A percentile compares a stretch with the other conserved stretches of the same genome.
These are phyloP conservation scores for Pangasius sanitwongsei DNA, from an alignment of 2,797 vertebrate species.

Conservation along the genomic window DNA sequence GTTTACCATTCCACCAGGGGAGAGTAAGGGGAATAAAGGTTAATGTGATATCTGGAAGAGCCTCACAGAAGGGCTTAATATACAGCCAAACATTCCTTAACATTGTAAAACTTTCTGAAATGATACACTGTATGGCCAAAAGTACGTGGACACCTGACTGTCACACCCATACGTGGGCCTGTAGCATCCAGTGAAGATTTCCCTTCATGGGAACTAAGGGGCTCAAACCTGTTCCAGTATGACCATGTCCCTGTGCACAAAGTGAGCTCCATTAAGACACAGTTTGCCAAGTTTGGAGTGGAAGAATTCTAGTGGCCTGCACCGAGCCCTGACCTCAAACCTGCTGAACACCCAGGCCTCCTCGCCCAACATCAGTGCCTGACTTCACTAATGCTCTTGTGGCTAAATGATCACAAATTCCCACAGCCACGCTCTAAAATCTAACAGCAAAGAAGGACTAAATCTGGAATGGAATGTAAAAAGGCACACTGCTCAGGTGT, in stretches of 20 bases:
- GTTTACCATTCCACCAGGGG: conserved; percentile 32
- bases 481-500: background rate
- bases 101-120: background rate
- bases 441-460: background rate
- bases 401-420: background rate
- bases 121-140: background rate
- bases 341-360: background rate
- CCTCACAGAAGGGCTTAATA: background rate
- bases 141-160: background rate
- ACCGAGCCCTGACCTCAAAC: background rate
- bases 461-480: background rate
- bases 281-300: background rate
- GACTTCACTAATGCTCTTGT: background rate
- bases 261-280: background rate
- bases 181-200: background rate
- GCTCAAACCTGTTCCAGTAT: background rate
- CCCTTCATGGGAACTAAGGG: background rate
- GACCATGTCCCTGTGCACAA: background rate
- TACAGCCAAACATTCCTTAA: background rate
- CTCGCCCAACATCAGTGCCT: background rate
- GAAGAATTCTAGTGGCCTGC: background rate
- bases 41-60: conserved; percentile 15
- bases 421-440: background rate
- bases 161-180: background rate
- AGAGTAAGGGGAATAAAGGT: conserved; percentile 15